Evolutionary conservation across 2,113 vertebrate species (phyloP).

Genomic region (Sylvicapra grimmia): DNA sequence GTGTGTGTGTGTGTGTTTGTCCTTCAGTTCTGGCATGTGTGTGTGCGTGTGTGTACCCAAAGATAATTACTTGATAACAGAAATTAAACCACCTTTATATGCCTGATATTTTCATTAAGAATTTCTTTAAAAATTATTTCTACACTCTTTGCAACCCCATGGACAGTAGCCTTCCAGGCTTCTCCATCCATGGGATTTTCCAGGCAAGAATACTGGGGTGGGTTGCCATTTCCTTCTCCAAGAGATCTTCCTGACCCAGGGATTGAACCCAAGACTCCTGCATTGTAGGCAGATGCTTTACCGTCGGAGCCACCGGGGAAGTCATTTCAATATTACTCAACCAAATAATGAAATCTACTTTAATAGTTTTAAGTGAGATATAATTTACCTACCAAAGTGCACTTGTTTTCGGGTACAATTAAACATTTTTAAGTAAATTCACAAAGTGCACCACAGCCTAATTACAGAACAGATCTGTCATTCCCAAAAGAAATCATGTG

Average conservation of each 20-base stretch:
- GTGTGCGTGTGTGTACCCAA: not conserved
- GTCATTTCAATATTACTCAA: not conserved
- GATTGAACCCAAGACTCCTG: not conserved
- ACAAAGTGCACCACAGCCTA: not conserved
- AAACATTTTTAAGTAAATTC: not conserved
- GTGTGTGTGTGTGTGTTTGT: not conserved
- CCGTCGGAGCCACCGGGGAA: accelerated
- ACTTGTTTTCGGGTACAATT: not conserved
- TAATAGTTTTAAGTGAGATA: not conserved
- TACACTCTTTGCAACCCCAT: not conserved
- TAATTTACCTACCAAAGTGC: not conserved
- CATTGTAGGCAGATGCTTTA: not conserved
- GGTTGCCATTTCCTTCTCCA: not conserved
- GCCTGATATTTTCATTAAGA: not conserved
- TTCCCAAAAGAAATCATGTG: not conserved
- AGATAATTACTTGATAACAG: not conserved
- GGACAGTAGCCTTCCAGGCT: not conserved
- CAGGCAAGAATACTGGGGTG: not conserved
- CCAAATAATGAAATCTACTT: not conserved
- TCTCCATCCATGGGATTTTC: too few relatives aligned
- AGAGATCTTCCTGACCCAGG: not conserved
- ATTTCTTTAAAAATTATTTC: not conserved
- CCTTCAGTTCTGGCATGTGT: not conserved
- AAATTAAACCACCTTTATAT: not conserved
- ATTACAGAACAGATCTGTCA: not conserved